These are phyloP conservation scores for Alitta virens DNA, from an alignment of 2,888 invertebrate genomes.

Conservation along the genomic window DNA sequence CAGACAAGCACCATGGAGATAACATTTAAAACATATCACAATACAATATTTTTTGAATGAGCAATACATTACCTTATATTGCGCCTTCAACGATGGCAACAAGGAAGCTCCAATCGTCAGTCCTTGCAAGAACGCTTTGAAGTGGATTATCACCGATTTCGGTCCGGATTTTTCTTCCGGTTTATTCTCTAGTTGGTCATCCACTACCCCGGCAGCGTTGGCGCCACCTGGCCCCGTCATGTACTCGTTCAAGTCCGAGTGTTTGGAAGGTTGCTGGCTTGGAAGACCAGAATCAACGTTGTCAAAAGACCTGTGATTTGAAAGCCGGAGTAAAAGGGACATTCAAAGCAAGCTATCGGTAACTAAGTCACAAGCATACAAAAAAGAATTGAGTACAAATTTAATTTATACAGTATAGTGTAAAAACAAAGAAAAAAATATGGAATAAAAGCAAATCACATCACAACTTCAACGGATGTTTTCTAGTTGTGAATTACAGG, in stretches of 20 bases:
- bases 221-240: neutral
- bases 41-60: neutral
- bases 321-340: no score
- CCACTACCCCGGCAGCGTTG: neutral
- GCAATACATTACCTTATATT: constrained; percentile 67
- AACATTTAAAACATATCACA: neutral
- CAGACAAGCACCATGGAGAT: neutral
- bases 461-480: no score
- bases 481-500: no score
- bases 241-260: constrained; percentile 25
- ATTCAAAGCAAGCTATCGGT: no score
- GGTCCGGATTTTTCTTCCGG: constrained; percentile 4
- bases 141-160: constrained; percentile 39
- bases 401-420: no score
- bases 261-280: constrained; percentile 19
- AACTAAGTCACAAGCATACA: no score
- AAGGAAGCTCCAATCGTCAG: constrained; percentile 90
- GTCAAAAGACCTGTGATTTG: constrained; percentile 17
- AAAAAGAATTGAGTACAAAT: no score
- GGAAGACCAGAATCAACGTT: constrained; percentile 19
- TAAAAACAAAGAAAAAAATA: no score
- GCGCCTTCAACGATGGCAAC: constrained; percentile 93
- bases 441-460: no score
- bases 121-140: constrained; percentile 64
- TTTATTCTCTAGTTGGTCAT: neutral